These are phyloP conservation scores for Cinclus mexicanus DNA, from an alignment of 2,113 vertebrate species.

Conservation along the genomic window DNA sequence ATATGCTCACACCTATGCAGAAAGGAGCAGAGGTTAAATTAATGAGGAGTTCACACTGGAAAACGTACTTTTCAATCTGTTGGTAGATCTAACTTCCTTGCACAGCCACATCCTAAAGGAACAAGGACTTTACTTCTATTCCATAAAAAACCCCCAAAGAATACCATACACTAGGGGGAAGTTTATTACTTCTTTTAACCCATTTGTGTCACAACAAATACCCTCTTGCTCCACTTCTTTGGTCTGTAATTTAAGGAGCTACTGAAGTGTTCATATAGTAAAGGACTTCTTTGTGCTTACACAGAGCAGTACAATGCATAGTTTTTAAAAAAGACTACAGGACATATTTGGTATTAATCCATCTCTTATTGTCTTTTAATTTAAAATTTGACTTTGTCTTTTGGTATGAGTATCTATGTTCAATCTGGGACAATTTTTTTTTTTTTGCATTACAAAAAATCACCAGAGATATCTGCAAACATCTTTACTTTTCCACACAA, in stretches of 20 bases:
- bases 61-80: not conserved
- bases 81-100: not conserved
- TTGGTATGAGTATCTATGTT: not conserved
- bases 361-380: not conserved
- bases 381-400: not conserved
- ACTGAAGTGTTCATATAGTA: not conserved
- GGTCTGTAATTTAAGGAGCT: not conserved
- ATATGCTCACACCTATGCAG: not conserved
- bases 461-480: not conserved
- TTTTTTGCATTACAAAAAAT: not conserved
- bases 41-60: not conserved
- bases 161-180: not conserved
- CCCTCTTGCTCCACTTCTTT: not conserved
- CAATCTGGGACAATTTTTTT: not conserved
- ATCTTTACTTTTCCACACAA: not conserved
- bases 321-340: not conserved
- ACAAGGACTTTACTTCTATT: not conserved
- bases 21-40: not conserved
- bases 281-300: not conserved
- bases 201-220: not conserved
- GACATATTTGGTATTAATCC: not conserved
- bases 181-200: not conserved
- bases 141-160: rapidly evolving
- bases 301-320: not conserved
- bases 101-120: not conserved